Percentiles rank a stretch among this genome's conserved stretches.
Conservation (phyloP, 2,797 vertebrate species). For the Iguana delicatissima region DNA sequence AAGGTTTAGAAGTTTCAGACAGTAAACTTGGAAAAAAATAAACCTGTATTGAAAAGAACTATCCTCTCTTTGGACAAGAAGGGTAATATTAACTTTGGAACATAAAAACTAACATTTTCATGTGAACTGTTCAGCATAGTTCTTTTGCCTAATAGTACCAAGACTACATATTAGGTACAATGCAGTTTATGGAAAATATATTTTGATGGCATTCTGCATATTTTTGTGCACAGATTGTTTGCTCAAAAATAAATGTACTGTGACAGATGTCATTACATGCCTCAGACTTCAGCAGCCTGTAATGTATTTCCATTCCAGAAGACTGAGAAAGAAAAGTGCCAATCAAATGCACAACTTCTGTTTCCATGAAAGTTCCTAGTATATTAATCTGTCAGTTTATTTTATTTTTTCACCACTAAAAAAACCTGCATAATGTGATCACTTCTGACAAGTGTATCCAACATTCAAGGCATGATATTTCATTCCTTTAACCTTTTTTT, state of each 20-base stretch:
- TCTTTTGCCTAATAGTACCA: conserved; percentile 11
- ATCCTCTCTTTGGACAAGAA: background rate
- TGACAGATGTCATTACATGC: conserved; percentile 66
- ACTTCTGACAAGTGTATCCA: conserved; percentile 46
- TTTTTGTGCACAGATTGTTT: conserved; percentile 56
- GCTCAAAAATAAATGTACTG: conserved; percentile 67
- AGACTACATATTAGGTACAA: conserved; percentile 16
- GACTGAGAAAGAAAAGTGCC: conserved; percentile 61
- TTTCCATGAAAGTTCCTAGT: conserved; percentile 57
- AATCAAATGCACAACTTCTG: conserved; percentile 63
- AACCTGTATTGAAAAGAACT: background rate
- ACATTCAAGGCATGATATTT: conserved; percentile 23
- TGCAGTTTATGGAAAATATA: conserved; percentile 36
- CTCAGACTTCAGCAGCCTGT: conserved; percentile 56
- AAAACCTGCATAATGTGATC: conserved; percentile 37
- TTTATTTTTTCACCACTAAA: conserved; percentile 37
- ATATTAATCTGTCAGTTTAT: conserved; percentile 42
- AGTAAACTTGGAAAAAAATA: background rate
- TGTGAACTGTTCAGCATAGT: conserved; percentile 12
- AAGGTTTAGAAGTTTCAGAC: conserved; percentile 1
- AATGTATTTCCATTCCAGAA: conserved; percentile 48
- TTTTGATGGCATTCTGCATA: conserved; percentile 51
- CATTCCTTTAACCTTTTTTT: background rate
- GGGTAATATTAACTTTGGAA: conserved; percentile 18
- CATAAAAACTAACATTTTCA: background rate